Base-by-base conservation (phyloP, 2,113 vertebrate genomes). In the Ceyx melanurus region DNA sequence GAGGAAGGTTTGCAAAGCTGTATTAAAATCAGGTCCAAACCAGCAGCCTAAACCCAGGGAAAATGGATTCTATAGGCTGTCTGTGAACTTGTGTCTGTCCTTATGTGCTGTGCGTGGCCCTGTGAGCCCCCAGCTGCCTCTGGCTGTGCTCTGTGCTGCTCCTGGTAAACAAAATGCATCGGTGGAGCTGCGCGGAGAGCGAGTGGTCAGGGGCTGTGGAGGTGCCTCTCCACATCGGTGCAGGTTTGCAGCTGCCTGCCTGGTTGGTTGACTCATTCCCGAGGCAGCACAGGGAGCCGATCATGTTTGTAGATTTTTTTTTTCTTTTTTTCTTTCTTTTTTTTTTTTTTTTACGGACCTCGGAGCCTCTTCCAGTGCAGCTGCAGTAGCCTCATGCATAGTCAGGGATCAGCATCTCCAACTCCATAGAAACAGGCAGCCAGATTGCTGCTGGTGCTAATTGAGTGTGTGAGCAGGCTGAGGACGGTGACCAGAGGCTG, bases 361-460 rank as follows among this genome's bases (percentile, higher is more conserved):
- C 18, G 9, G 89, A 91, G 95, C 78, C 64, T 56, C 35, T 88
- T 92, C 82, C 40, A 48, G 73, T 75, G 94, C 94, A 96, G 97
- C 97, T 97, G 97, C 96, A 96, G 96, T 51, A 80, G 90, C 82
- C 96, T 96, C 92, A 89, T 89, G 90, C 95, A 94, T 86, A 97
- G 96, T 54, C 95, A 97, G 93, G 95, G 93, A 13, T 70, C 93
- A 73, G 95, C 88, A 94, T 93, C 88, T 75, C 45, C 42, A 97
- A 95, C 97, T 96, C 97, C 97, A 97, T 97, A 97, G 97, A 97
- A 97, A 97, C 97, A 84, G 94, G 92, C 92, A 62, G 94, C 82
- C 85, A 72, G 86, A 26, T 48, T 5, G 91, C 93, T 77, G 86
- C 91, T 73, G 87, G 31, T 28, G 66, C 33, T 83, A 68, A 79